Evolutionary conservation across 2,888 invertebrate species (phyloP).

Genomic region (Chorisops tibialis): DNA sequence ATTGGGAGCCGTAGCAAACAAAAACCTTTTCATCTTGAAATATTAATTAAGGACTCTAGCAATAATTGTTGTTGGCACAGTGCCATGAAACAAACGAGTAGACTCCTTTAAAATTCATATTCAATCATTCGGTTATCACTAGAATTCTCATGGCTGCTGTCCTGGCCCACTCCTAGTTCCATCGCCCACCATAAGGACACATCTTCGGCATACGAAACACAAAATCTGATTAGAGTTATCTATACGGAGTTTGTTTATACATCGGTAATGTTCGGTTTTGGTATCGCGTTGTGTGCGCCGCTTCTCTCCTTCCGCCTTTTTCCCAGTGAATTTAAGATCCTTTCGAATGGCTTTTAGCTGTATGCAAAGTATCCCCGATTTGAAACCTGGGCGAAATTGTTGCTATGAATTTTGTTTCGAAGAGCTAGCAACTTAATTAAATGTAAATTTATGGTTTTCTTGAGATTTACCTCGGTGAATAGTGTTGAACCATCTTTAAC

Average conservation of each 20-base stretch:
- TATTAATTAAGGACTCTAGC: constrained; percentile 24
- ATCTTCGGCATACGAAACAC: too few relatives aligned
- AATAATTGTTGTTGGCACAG: constrained; percentile 11
- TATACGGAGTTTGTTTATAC: too few relatives aligned
- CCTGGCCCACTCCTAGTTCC: neutral
- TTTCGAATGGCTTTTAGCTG: too few relatives aligned
- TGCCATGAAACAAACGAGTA: neutral
- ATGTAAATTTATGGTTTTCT: constrained; percentile 31
- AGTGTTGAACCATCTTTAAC: constrained; percentile 15
- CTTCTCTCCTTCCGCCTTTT: too few relatives aligned
- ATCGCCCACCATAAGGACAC: too few relatives aligned
- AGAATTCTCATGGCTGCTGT: neutral
- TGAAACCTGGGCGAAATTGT: too few relatives aligned
- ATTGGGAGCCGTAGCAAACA: constrained; percentile 8
- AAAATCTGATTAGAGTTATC: too few relatives aligned
- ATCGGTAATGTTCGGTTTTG: too few relatives aligned
- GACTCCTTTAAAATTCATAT: constrained; percentile 31
- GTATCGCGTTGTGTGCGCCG: too few relatives aligned
- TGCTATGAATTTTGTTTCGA: too few relatives aligned
- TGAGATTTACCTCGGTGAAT: constrained; percentile 19
- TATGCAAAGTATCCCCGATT: too few relatives aligned
- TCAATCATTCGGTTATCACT: constrained; percentile 30
- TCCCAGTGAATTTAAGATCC: too few relatives aligned
- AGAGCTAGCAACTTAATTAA: constrained; percentile 27
- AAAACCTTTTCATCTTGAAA: constrained; percentile 23